Evolutionary conservation across 1,140 invertebrate species (phyloP), one percentile per base, ranked within the genome.

Genomic region (Pseudomyrmex pallidus): DNA sequence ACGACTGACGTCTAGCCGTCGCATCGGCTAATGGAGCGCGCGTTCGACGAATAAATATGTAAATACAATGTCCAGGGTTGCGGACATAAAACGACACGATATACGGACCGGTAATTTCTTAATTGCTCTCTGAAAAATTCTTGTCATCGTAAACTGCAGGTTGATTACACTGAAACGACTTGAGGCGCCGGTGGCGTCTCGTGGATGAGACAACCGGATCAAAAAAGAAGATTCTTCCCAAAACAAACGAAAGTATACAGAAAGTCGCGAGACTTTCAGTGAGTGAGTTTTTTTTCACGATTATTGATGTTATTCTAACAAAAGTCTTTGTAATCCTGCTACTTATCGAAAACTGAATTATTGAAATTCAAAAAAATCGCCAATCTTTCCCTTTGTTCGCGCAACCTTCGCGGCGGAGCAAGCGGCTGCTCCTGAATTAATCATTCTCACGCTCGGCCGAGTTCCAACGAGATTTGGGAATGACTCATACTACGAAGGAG

Each of bases 101-200:
- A 94, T 94, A 94, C 91, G 93, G 90, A 84, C 89, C 85, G 92
- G 93, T 94, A 94, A 94, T 94, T 94, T 94, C 93, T 94, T 94
- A 94, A 94, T 94, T 93, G 92, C 91, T 89, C 85, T 74, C 89
- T 90, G 90, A 93, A 92, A 86, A 94, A 94, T 93, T 93, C 93
- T 92, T 93, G 92, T 93, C 93, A 93, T 93, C 92, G 91, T 93
- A 93, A 94, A 93, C 85, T 92, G 90, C 86, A 87, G 89, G 87
- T 91, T 92, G 92, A 93, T 93, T 92, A 89, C 88, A 89, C 90
- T 87, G 86, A 89, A 90, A 89, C 73, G 74, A 64, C 83, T 74
- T 48, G 70, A 89, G 90, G 91, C 92, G 91, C 89, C 89, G 82
- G 62, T 67, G 83, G 82, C 74, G 67, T 88, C 80, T 77, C 87